Evolutionary conservation across 2,113 vertebrate genomes (phyloP), one percentile per base, ranked within the genome.

Genomic region (Solenodon paradoxus): DNA sequence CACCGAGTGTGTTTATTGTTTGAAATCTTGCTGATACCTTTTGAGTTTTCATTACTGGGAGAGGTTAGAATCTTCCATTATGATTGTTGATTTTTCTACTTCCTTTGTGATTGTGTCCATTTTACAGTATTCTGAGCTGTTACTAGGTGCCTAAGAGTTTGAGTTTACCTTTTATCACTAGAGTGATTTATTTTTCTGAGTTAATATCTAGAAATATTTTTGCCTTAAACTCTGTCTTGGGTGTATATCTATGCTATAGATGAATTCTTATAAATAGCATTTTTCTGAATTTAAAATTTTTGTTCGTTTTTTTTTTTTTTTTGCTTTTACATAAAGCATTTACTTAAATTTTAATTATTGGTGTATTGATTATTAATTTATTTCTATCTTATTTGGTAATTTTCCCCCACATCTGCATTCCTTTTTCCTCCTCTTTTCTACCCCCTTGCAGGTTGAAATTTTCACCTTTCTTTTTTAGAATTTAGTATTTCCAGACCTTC

Each of bases 341-440:
- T 87, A 90, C 26, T 83, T 72, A 95, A 51, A 92, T 84, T 94
- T 81, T 84, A 51, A 66, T 84, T 88, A 57, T 55, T 66, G n/a
- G 64, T 87, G 35, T 64, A 66, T 63, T 49, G 72, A 20, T 71
- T 68, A 32, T 19, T 75, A 17, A 79, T 38, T 75, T 55, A 90
- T 63, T 80, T 64, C 10, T 42, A 19, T 80, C 22, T 30, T 22
- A 19, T 38, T 68, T 55, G 66, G 12, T 40, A 80, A 75, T 90
- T 57, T 77, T 91, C 79, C 61, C 75, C 85, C 64, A 32, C 35
- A 28, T n/a, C n/a, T 68, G 7, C 12, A 40, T 92, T 84, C 22
- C 24, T 40, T 94, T 81, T 49, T 51, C 28, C 11, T 66, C 28
- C 55, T 7, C 28, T 91, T 88, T 72, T 45, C 35, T 72, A 19